A percentile compares a stretch with the other conserved stretches of the same genome.
Conservation (phyloP, 2,888 invertebrate genomes). For the Poecilobothrus nobilitatus region DNA sequence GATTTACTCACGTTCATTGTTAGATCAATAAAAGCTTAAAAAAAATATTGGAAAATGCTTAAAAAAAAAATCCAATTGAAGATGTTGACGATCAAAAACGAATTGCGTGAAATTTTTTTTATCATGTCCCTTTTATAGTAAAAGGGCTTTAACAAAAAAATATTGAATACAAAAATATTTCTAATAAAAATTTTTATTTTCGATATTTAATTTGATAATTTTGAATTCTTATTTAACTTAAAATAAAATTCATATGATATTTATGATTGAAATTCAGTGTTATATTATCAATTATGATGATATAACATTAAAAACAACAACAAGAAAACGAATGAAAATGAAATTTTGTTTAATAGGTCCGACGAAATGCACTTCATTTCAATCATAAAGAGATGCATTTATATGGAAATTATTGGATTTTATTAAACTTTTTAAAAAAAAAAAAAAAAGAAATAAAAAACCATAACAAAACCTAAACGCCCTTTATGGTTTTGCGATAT, state of each 20-base stretch:
- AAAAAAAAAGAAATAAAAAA: too few relatives aligned
- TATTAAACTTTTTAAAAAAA: not conserved
- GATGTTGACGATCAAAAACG: not conserved
- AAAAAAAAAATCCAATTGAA: constrained; percentile 4
- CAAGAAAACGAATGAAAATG: not conserved
- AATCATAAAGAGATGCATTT: not conserved
- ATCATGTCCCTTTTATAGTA: not conserved
- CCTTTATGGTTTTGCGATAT: not conserved
- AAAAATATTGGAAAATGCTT: not conserved
- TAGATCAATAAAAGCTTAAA: not conserved
- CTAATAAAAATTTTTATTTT: not conserved
- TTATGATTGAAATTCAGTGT: too few relatives aligned
- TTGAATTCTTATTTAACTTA: not conserved
- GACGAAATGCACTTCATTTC: not conserved
- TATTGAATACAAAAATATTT: not conserved
- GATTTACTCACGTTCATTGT: not conserved
- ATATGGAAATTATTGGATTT: not conserved
- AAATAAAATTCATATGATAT: too few relatives aligned
- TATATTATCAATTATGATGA: not conserved
- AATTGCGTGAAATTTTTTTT: constrained; percentile 3
- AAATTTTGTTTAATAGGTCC: not conserved
- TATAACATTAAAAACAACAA: not conserved
- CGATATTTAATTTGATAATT: not conserved
- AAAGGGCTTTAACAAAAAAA: not conserved
- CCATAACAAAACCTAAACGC: not conserved